phyloP scores from a whole-genome alignment of 2,113 vertebrate genomes.

The Benitochromis conjunctus region DNA sequence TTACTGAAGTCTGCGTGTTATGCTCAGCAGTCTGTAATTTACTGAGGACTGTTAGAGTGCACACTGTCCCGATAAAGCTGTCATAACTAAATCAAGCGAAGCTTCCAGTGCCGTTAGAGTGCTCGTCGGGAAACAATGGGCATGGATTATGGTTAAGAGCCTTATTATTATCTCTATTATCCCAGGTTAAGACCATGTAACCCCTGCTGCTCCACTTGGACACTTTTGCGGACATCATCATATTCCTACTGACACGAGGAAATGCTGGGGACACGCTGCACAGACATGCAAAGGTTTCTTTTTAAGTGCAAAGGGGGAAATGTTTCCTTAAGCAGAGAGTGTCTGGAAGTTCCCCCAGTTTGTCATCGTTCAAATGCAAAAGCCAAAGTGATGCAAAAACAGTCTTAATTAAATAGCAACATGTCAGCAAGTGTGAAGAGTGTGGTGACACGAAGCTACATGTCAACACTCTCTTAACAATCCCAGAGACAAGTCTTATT shows the following conservation, averaged over 20 bases:
- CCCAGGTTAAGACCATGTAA: constrained; percentile 38
- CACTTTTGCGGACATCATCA: constrained; percentile 43
- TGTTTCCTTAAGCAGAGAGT: not conserved
- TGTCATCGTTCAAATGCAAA: not conserved
- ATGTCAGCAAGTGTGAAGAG: not conserved
- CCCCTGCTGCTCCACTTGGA: constrained; percentile 52
- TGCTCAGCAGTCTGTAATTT: not conserved
- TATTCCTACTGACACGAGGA: not conserved
- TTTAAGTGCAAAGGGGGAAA: not conserved
- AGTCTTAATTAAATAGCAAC: not conserved
- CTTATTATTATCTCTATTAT: constrained; percentile 58
- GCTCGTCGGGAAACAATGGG: constrained; percentile 27
- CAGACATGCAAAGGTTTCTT: not conserved
- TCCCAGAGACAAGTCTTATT: not conserved
- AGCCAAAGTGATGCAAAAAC: not conserved
- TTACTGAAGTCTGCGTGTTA: not conserved
- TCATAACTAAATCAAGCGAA: constrained; percentile 18
- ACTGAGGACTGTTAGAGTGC: not conserved
- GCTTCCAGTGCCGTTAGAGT: not conserved
- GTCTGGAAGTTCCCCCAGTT: not conserved
- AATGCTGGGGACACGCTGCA: not conserved
- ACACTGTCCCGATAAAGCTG: constrained; percentile 24
- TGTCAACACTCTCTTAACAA: not conserved
- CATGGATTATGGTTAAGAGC: constrained; percentile 58
- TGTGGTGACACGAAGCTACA: not conserved